A percentile compares a stretch with the other conserved stretches of the same genome.
These are phyloP conservation scores for Poecilobothrus nobilitatus DNA, from an alignment of 2,888 invertebrate genomes.

Conservation along the genomic window DNA sequence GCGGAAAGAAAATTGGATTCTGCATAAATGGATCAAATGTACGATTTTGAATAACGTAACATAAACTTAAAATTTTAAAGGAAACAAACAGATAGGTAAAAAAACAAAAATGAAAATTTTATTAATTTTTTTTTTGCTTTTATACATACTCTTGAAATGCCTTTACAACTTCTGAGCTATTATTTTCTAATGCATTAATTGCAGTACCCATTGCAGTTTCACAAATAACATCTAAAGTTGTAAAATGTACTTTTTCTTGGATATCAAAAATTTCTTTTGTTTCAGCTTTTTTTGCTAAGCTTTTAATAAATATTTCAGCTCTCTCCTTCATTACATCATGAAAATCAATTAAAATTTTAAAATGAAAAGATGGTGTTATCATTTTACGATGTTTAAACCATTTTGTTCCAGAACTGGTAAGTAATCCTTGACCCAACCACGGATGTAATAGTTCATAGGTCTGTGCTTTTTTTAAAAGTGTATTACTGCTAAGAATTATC, in stretches of 20 bases:
- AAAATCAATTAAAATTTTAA: constrained; percentile 31
- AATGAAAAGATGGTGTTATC: constrained; percentile 46
- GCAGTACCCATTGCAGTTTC: constrained; percentile 58
- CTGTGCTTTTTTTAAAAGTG: constrained; percentile 44
- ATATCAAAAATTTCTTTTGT: constrained; percentile 40
- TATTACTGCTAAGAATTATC: constrained; percentile 39
- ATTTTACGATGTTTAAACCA: constrained; percentile 48
- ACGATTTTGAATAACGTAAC: constrained; percentile 33
- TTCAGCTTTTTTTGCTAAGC: constrained; percentile 24
- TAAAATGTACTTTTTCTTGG: constrained; percentile 45
- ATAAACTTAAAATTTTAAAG: constrained; percentile 29
- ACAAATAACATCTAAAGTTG: constrained; percentile 46
- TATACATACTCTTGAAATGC: constrained; percentile 46
- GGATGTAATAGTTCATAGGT: constrained; percentile 41
- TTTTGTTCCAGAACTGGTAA: constrained; percentile 42
- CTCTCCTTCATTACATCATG: constrained; percentile 45
- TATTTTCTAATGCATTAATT: constrained; percentile 46
- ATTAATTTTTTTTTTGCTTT: neutral
- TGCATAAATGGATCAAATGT: constrained; percentile 31
- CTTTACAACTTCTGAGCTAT: constrained; percentile 45
- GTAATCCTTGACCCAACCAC: constrained; percentile 46
- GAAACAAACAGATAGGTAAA: neutral
- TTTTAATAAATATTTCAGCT: constrained; percentile 43
- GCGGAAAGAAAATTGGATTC: constrained; percentile 28
- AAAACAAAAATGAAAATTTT: neutral